Conservation (phyloP, 2,888 invertebrate genomes). For the Tineola bisselliella region DNA sequence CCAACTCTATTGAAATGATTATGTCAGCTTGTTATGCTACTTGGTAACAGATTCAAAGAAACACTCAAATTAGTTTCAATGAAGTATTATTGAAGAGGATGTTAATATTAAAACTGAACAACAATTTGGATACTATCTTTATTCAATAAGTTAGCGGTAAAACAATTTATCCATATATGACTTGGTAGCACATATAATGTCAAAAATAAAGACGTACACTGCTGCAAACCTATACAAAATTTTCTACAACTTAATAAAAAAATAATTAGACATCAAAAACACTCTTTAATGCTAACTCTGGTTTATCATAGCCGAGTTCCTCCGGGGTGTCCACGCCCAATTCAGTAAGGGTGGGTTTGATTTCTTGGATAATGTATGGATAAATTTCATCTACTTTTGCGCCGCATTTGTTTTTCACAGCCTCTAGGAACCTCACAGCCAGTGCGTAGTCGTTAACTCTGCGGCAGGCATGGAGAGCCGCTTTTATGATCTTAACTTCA, state of each 20-base stretch:
- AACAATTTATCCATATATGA: neutral
- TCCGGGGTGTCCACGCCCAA: slow-evolving; percentile 94
- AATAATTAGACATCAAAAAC: slow-evolving; percentile 73
- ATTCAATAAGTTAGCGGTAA: slow-evolving; percentile 2
- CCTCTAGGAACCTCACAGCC: slow-evolving; percentile 92
- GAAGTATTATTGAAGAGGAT: too few relatives aligned
- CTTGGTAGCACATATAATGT: neutral
- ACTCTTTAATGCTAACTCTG: slow-evolving; percentile 86
- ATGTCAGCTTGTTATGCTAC: too few relatives aligned
- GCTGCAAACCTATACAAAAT: slow-evolving; percentile 56
- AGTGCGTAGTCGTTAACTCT: slow-evolving; percentile 94
- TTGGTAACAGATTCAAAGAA: too few relatives aligned
- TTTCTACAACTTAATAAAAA: slow-evolving; percentile 13
- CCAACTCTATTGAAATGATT: too few relatives aligned
- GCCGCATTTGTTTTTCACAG: slow-evolving; percentile 90
- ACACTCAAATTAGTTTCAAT: too few relatives aligned
- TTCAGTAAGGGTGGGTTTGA: slow-evolving; percentile 91
- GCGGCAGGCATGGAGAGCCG: slow-evolving; percentile 90
- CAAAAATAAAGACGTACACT: slow-evolving; percentile 36
- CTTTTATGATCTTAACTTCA: slow-evolving; percentile 87
- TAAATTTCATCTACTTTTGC: slow-evolving; percentile 78
- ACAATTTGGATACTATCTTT: neutral
- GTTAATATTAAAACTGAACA: neutral
- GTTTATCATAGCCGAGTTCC: slow-evolving; percentile 96
- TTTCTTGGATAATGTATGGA: slow-evolving; percentile 89